Conservation (phyloP, 1,140 invertebrate genomes). For the Campoletis sonorensis region DNA sequence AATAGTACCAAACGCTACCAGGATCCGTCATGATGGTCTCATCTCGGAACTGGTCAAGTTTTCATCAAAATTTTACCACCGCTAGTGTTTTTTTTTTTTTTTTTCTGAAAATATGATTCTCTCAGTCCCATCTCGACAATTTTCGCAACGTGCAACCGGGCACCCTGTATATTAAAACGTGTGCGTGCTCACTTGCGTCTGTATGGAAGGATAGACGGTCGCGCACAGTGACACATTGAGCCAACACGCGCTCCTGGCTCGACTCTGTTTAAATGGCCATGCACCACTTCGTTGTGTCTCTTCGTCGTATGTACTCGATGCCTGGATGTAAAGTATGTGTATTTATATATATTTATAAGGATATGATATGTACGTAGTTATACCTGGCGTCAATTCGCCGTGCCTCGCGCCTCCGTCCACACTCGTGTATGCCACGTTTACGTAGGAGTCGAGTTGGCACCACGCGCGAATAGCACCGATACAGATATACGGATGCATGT, state of each 20-base stretch:
- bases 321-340: neutral
- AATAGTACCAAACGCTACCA: too few species aligned
- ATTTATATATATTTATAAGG: neutral
- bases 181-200: neutral
- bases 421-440: neutral
- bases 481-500: neutral
- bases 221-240: conserved; percentile 40
- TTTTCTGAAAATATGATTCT: too few species aligned
- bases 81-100: too few species aligned
- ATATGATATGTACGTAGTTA: neutral
- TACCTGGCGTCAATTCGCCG: conserved; percentile 34
- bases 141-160: too few species aligned
- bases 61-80: too few species aligned
- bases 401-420: conserved; percentile 35
- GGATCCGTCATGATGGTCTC: too few species aligned
- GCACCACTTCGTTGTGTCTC: conserved; percentile 11
- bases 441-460: conserved; percentile 18
- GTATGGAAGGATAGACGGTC: conserved; percentile 5
- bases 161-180: neutral
- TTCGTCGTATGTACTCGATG: neutral
- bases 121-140: too few species aligned
- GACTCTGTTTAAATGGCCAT: conserved; percentile 10
- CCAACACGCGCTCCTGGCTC: conserved; percentile 27
- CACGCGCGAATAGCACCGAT: neutral
- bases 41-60: too few species aligned